phyloP scores from a whole-genome alignment of 2,113 vertebrate genomes.

The Origma solitaria region DNA sequence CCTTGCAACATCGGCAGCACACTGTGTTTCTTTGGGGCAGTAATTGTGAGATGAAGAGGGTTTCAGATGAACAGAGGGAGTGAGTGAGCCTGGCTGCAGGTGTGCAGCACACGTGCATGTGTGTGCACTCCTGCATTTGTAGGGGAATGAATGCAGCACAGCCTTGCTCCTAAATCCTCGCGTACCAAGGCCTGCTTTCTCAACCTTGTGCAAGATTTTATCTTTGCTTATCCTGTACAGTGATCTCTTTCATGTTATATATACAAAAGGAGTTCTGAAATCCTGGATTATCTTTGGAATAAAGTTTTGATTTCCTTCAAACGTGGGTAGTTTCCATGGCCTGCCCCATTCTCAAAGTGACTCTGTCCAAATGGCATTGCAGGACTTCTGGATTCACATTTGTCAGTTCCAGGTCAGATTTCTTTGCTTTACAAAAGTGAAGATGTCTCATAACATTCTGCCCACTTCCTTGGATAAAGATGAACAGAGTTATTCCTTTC shows the following conservation, averaged over 20 bases:
- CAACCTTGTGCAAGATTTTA: neutral
- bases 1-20: neutral
- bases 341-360: neutral
- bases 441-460: neutral
- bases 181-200: neutral
- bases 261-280: neutral
- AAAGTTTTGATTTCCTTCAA: neutral
- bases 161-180: neutral
- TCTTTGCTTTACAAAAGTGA: neutral
- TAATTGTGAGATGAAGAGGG: neutral
- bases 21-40: neutral
- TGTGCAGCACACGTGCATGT: rapidly evolving
- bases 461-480: neutral
- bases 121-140: rapidly evolving
- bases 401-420: neutral
- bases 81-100: rapidly evolving
- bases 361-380: neutral
- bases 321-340: neutral
- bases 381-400: neutral
- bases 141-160: neutral
- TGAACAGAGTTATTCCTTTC: neutral
- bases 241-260: neutral
- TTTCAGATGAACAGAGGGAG: neutral
- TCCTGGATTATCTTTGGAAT: neutral
- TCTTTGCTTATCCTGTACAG: neutral